Conservation (phyloP, 92 coral and sea anemone species). For the Palythoa grandis region DNA sequence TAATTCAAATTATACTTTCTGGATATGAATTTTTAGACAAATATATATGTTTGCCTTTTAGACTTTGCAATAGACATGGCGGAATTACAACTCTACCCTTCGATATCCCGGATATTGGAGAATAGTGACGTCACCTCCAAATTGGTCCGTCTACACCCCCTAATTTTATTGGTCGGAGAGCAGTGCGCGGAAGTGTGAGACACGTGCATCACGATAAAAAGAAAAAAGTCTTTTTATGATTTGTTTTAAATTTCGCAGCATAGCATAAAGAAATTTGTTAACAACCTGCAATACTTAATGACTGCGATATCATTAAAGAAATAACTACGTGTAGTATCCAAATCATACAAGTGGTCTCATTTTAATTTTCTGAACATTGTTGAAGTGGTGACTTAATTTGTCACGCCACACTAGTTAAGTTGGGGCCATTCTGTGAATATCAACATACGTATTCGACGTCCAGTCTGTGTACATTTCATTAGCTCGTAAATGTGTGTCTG, state of each 20-base stretch:
- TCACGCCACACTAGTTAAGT: too few relatives aligned
- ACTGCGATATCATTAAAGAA: neutral
- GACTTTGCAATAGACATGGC: constrained; percentile 66
- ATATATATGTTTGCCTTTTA: neutral
- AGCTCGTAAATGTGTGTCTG: too few relatives aligned
- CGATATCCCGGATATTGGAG: constrained; percentile 59
- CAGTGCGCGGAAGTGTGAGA: neutral
- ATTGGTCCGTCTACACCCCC: constrained; percentile 46
- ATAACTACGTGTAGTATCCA: neutral
- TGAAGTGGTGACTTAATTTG: neutral
- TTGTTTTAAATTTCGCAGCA: neutral
- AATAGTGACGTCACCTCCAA: constrained; percentile 56
- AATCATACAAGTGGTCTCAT: neutral
- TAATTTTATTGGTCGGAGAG: neutral
- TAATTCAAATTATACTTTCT: neutral
- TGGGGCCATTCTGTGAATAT: too few relatives aligned
- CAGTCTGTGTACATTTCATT: too few relatives aligned
- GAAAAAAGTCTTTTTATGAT: neutral
- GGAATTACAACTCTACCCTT: constrained; percentile 41
- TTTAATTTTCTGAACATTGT: too few relatives aligned
- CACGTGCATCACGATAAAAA: constrained; percentile 1
- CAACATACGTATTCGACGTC: too few relatives aligned
- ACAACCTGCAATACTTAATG: neutral
- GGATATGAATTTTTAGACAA: constrained; percentile 27
- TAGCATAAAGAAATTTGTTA: neutral